These are phyloP conservation scores for Tetragonisca angustula DNA, from an alignment of 2,888 invertebrate species.

Conservation along the genomic window DNA sequence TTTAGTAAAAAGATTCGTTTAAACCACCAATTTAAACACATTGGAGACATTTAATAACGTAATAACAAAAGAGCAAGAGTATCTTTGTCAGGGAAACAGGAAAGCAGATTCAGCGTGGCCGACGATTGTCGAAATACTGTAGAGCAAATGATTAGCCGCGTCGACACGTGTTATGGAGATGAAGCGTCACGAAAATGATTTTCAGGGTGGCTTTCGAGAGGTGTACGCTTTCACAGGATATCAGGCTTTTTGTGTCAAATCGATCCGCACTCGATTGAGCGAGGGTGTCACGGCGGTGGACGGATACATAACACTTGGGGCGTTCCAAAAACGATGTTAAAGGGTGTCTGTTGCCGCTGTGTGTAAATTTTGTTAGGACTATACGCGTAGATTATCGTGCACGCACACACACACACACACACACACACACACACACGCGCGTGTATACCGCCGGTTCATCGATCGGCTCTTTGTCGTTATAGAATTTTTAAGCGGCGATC, in stretches of 20 bases:
- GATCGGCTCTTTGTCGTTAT: neutral
- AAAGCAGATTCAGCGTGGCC: neutral
- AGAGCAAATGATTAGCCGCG: constrained; percentile 55
- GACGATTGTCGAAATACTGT: constrained; percentile 1
- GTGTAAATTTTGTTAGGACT: constrained; percentile 48
- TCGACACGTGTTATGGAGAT: constrained; percentile 63
- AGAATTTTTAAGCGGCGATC: neutral
- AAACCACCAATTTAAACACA: no score
- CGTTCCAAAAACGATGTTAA: constrained; percentile 69
- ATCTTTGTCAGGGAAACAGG: neutral
- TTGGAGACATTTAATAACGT: no score
- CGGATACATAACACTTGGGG: constrained; percentile 69
- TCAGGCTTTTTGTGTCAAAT: constrained; percentile 73
- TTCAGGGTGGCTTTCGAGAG: constrained; percentile 56
- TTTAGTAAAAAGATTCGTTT: no score
- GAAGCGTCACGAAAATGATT: constrained; percentile 66
- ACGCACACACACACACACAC: neutral
- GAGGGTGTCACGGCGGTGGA: constrained; percentile 68
- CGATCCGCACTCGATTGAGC: constrained; percentile 71
- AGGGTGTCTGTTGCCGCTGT: constrained; percentile 59
- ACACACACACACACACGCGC: neutral
- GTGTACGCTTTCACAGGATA: constrained; percentile 58
- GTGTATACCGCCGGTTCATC: neutral
- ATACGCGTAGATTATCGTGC: constrained; percentile 22
- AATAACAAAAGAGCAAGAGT: neutral